Evolutionary conservation across 1,140 invertebrate genomes (phyloP).

Genomic region (Hesperophylax magnus): DNA sequence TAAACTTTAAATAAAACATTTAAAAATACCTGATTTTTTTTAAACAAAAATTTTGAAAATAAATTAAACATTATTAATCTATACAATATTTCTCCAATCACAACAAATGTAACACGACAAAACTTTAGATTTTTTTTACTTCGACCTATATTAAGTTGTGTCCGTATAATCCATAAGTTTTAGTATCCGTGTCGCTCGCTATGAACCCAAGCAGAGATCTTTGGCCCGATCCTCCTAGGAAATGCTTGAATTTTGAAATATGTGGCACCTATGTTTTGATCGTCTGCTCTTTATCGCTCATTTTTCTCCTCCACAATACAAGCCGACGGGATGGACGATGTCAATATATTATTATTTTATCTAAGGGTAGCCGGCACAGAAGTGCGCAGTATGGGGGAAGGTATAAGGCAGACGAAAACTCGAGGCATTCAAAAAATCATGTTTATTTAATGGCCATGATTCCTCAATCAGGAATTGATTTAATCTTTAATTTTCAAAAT

Average conservation of each 20-base stretch:
- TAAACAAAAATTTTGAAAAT: too few species aligned
- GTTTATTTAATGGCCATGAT: too few species aligned
- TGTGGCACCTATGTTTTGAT: conserved; percentile 14
- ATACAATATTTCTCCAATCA: too few species aligned
- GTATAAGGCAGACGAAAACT: too few species aligned
- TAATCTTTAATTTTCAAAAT: too few species aligned
- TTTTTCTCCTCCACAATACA: not conserved
- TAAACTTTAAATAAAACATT: too few species aligned
- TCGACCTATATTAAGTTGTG: not conserved
- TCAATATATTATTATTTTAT: conserved; percentile 29
- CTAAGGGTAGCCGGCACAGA: not conserved
- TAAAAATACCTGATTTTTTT: too few species aligned
- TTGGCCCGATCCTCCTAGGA: conserved; percentile 16
- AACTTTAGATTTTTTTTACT: not conserved
- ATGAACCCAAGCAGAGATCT: not conserved
- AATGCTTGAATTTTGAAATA: conserved; percentile 29
- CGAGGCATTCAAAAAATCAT: too few species aligned
- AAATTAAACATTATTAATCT: too few species aligned
- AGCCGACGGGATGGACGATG: conserved; percentile 7
- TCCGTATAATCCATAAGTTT: not conserved
- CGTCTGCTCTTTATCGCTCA: conserved; percentile 2
- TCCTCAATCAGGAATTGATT: too few species aligned
- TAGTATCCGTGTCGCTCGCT: not conserved
- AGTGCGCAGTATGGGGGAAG: not conserved
- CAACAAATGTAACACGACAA: too few species aligned